Evolutionary conservation across 2,797 vertebrate species (phyloP).

Genomic region (Propithecus deckenii): DNA sequence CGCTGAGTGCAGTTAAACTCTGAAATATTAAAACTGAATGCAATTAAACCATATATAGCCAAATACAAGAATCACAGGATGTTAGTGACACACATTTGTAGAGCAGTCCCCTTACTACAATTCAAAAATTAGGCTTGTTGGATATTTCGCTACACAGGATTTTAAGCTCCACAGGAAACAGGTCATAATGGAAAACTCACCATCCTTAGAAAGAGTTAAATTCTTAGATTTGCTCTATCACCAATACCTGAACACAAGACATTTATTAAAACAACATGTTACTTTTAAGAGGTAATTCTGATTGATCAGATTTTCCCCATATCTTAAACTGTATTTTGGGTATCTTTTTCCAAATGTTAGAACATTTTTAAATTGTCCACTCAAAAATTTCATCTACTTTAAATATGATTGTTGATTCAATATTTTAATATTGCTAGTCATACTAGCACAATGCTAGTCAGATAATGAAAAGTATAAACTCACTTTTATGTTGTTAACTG

Average conservation of each 20-base stretch:
- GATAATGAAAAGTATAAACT: background rate
- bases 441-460: background rate
- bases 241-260: background rate
- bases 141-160: background rate
- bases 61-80: constrained; percentile 51
- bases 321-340: background rate
- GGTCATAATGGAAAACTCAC: background rate
- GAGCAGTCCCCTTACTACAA: background rate
- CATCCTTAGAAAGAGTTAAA: background rate
- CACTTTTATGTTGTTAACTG: background rate
- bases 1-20: constrained; percentile 75
- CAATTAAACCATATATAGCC: background rate
- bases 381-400: constrained; percentile 25
- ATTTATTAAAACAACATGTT: background rate
- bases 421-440: background rate
- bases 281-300: constrained; percentile 13
- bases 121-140: background rate
- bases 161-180: background rate
- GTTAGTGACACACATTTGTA: constrained; percentile 38
- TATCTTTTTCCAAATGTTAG: background rate
- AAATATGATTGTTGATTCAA: background rate
- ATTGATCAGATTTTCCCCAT: background rate
- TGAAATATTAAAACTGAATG: constrained; percentile 79
- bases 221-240: background rate
- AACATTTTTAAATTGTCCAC: background rate